Evolutionary conservation across 1,140 invertebrate genomes (phyloP).

Genomic region (Dryas iulia): DNA sequence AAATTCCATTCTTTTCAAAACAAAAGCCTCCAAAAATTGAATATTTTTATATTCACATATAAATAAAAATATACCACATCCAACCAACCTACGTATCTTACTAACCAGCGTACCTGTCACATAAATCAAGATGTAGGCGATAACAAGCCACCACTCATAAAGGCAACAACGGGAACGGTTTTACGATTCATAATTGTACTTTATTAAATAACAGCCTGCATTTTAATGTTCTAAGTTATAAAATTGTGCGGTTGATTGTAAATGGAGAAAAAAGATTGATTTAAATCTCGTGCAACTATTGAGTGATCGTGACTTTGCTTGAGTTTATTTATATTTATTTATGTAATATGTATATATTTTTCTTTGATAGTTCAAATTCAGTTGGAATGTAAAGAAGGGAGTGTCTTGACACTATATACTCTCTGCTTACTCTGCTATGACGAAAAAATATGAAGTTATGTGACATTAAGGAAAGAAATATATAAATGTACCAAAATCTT

Average conservation of each 20-base stretch:
- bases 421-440: too few species aligned
- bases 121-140: constrained; percentile 75
- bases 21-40: too few species aligned
- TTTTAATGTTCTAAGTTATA: constrained; percentile 55
- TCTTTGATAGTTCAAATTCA: too few species aligned
- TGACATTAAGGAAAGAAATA: too few species aligned
- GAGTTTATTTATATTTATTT: too few species aligned
- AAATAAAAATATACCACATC: constrained; percentile 37
- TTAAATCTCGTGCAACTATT: not conserved
- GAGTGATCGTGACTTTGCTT: not conserved
- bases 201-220: constrained; percentile 73
- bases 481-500: too few species aligned
- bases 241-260: constrained; percentile 17
- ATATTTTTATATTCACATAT: too few species aligned
- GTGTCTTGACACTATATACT: too few species aligned
- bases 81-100: constrained; percentile 25
- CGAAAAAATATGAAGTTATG: too few species aligned
- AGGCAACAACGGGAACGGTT: constrained; percentile 71
- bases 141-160: constrained; percentile 72
- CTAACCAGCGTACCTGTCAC: constrained; percentile 45
- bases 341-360: too few species aligned
- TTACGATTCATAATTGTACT: constrained; percentile 79
- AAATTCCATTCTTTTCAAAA: too few species aligned
- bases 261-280: not conserved
- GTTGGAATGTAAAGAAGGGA: too few species aligned